Evolutionary conservation across 2,113 vertebrate genomes (phyloP).

Genomic region (Crotophaga sulcirostris): DNA sequence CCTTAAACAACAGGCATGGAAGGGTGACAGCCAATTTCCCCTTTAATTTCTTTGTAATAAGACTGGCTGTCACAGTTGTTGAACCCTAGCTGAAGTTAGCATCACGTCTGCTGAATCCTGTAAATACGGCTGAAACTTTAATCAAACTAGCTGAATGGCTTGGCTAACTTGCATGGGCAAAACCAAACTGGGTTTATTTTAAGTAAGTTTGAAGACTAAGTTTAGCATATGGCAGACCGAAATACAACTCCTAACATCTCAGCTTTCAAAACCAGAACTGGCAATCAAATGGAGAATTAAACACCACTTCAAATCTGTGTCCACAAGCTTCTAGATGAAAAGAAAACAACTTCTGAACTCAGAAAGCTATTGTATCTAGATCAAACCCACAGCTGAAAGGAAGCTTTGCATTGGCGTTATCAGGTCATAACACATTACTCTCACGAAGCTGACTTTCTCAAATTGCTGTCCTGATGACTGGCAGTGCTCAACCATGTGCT

Average conservation of each 20-base stretch:
- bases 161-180: background rate
- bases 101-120: background rate
- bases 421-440: background rate
- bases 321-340: background rate
- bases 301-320: background rate
- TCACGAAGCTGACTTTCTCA: background rate
- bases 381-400: background rate
- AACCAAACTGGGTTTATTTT: background rate
- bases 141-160: background rate
- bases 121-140: background rate
- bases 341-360: background rate
- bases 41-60: background rate
- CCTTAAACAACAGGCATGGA: background rate
- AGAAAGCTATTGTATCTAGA: background rate
- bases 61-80: background rate
- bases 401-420: background rate
- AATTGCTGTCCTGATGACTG: background rate
- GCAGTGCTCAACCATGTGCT: background rate
- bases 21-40: background rate
- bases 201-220: background rate
- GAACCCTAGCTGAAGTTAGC: background rate
- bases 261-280: constrained; percentile 2
- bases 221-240: background rate
- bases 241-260: background rate
- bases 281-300: background rate